A percentile compares a stretch with the other conserved stretches of the same genome.
Evolutionary conservation across 2,888 invertebrate species (phyloP).

Genomic region (Heliconius sara): DNA sequence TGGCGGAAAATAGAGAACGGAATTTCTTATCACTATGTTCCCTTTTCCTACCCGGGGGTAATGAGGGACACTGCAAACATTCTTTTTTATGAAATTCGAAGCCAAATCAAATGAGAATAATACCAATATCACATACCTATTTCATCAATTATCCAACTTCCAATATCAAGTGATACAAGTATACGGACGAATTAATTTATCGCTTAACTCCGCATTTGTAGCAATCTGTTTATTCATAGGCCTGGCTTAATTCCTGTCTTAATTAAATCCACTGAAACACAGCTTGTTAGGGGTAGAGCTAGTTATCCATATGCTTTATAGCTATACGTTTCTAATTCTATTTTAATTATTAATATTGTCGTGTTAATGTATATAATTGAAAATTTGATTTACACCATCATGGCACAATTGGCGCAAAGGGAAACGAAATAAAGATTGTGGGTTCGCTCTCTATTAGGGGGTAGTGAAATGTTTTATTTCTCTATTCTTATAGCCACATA

Average conservation of each 20-base stretch:
- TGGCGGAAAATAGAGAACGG: too few relatives aligned
- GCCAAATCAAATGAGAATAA: neutral
- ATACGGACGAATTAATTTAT: conserved; percentile 30
- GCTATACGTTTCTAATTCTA: neutral
- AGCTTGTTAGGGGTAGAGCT: conserved; percentile 23
- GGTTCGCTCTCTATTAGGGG: too few relatives aligned
- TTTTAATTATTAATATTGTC: neutral
- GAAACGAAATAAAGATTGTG: too few relatives aligned
- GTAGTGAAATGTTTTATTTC: too few relatives aligned
- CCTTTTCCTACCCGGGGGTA: too few relatives aligned
- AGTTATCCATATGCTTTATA: conserved; percentile 12
- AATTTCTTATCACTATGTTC: too few relatives aligned
- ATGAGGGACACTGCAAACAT: too few relatives aligned
- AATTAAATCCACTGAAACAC: conserved; percentile 43
- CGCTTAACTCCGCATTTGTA: conserved; percentile 30
- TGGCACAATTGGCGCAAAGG: too few relatives aligned
- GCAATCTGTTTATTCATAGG: conserved; percentile 40
- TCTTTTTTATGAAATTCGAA: too few relatives aligned
- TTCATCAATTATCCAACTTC: conserved; percentile 2
- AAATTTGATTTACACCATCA: too few relatives aligned
- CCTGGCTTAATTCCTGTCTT: conserved; percentile 40
- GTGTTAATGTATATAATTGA: too few relatives aligned
- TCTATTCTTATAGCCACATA: too few relatives aligned
- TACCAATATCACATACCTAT: neutral
- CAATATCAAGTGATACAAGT: neutral